Conservation (phyloP, 2,113 vertebrate genomes). For the Laticauda laticaudata region DNA sequence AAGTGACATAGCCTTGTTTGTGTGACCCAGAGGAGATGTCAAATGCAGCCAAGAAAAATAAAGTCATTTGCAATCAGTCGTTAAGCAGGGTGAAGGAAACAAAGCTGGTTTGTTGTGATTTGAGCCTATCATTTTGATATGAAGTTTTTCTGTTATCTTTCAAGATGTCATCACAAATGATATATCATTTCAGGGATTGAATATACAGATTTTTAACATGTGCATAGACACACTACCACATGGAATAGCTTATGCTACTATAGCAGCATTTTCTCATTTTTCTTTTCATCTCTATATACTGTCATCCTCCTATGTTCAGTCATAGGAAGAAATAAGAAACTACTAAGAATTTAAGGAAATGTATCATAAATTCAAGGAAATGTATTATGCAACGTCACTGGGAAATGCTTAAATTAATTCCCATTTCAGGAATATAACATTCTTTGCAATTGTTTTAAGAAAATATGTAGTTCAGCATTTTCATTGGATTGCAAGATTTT, state of each 20-base stretch:
- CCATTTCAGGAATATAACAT: not conserved
- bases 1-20: constrained; percentile 24
- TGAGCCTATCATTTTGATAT: not conserved
- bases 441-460: not conserved
- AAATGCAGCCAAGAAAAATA: constrained; percentile 33
- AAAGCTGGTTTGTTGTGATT: not conserved
- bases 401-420: not conserved
- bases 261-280: not conserved
- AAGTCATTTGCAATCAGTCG: constrained; percentile 41
- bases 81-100: constrained; percentile 2
- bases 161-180: not conserved
- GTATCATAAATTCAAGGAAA: not conserved
- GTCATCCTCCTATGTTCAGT: not conserved
- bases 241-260: not conserved
- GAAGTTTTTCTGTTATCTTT: not conserved
- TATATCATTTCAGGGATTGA: not conserved
- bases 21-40: not conserved
- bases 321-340: not conserved
- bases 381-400: not conserved
- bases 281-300: not conserved
- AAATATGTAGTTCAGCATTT: not conserved
- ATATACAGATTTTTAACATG: not conserved
- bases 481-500: not conserved
- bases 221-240: not conserved
- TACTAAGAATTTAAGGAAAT: not conserved